Percentiles rank a stretch among this genome's conserved stretches.
These are phyloP conservation scores for Xestia ashworthii DNA, from an alignment of 2,888 invertebrate genomes.

Conservation along the genomic window DNA sequence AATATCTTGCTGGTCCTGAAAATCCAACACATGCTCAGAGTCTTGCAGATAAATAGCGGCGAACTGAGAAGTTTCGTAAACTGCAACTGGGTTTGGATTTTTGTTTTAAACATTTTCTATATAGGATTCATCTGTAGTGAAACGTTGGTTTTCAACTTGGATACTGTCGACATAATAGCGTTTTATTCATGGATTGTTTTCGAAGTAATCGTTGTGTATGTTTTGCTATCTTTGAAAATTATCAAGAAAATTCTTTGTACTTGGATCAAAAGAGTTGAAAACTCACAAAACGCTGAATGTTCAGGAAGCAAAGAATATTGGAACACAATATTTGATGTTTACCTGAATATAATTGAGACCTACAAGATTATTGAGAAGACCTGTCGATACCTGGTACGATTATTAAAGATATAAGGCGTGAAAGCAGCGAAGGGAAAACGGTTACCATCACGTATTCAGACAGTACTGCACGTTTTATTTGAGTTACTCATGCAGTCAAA, in stretches of 20 bases:
- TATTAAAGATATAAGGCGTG: background rate
- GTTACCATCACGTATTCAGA: no score
- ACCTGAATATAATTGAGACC: conserved; percentile 3
- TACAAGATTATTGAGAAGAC: conserved; percentile 17
- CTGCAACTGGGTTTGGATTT: conserved; percentile 11
- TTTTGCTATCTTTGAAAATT: background rate
- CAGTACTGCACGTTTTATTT: no score
- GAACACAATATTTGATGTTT: conserved; percentile 7
- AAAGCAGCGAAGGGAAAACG: no score
- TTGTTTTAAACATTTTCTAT: conserved; percentile 2
- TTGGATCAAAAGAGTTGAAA: conserved; percentile 17
- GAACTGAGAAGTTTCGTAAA: background rate
- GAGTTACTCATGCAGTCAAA: no score
- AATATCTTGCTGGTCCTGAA: conserved; percentile 24
- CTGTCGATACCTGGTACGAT: conserved; percentile 10
- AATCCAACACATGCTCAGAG: conserved; percentile 12
- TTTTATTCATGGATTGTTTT: background rate
- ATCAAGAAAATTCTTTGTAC: conserved; percentile 6
- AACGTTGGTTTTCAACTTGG: background rate
- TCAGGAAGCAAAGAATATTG: conserved; percentile 6
- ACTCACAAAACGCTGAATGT: background rate
- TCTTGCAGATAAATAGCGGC: background rate
- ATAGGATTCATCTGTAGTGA: background rate
- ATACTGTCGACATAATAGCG: background rate
- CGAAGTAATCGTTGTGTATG: conserved; percentile 13